Conservation (phyloP, 1,140 invertebrate species). For the Polypedilum vanderplanki region DNA sequence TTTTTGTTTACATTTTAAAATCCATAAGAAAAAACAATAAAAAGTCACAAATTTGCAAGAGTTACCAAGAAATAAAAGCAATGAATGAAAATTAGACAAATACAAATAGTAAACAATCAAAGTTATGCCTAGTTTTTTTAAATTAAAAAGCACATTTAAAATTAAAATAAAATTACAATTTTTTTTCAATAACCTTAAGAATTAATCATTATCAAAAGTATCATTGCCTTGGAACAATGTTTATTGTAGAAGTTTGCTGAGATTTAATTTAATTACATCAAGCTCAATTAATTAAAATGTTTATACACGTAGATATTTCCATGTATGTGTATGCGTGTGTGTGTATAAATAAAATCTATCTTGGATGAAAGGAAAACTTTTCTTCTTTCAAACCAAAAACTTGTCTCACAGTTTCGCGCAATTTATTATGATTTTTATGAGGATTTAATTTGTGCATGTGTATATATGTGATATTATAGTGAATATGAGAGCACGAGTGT, state of each 20-base stretch:
- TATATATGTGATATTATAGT: no score
- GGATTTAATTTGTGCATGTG: slow-evolving; percentile 1
- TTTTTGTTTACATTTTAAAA: no score
- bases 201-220: neutral
- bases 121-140: no score
- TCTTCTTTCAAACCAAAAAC: neutral
- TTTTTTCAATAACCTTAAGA: neutral
- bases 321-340: neutral
- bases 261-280: slow-evolving; percentile 21
- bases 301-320: neutral
- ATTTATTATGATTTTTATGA: slow-evolving; percentile 23
- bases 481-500: neutral
- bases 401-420: neutral
- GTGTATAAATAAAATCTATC: neutral
- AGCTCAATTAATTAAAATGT: slow-evolving; percentile 24
- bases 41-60: no score
- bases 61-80: no score
- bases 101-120: no score
- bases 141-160: neutral
- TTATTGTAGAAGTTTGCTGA: neutral
- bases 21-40: no score
- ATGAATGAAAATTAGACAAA: no score
- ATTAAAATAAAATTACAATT: neutral
- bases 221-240: neutral
- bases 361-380: neutral